These are phyloP conservation scores for Thymelicus sylvestris DNA, from an alignment of 2,888 invertebrate genomes.

Conservation along the genomic window DNA sequence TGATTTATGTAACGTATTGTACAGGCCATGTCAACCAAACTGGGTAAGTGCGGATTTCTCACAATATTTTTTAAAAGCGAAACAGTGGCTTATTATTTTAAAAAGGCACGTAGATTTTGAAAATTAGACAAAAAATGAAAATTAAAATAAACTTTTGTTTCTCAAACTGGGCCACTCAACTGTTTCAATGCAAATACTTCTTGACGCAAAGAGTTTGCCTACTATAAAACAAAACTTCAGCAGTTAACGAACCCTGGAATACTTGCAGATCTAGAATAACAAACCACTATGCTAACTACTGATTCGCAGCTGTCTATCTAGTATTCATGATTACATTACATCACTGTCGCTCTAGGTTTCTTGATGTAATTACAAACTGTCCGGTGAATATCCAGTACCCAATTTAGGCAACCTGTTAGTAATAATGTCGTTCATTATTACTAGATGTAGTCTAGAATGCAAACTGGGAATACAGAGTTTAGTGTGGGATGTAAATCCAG, in stretches of 20 bases:
- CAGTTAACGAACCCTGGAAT: not conserved
- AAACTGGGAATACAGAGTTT: slow-evolving; percentile 9
- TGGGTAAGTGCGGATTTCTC: too few relatives aligned
- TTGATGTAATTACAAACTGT: slow-evolving; percentile 47
- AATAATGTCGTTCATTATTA: slow-evolving; percentile 38
- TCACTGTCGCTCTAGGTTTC: slow-evolving; percentile 2
- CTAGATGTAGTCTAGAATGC: slow-evolving; percentile 3
- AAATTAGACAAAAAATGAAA: too few relatives aligned
- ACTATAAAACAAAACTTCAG: too few relatives aligned
- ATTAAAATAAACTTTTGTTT: too few relatives aligned
- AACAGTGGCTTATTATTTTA: too few relatives aligned
- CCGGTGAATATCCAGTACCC: slow-evolving; percentile 43
- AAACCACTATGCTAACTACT: not conserved
- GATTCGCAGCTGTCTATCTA: not conserved
- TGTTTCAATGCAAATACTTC: too few relatives aligned
- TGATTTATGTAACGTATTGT: too few relatives aligned
- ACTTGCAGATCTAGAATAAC: not conserved
- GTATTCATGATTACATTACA: slow-evolving; percentile 13
- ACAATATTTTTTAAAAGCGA: too few relatives aligned
- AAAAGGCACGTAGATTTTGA: too few relatives aligned
- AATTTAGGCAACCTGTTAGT: slow-evolving; percentile 44
- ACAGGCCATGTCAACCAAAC: too few relatives aligned
- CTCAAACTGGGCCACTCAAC: too few relatives aligned
- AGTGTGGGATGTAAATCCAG: slow-evolving; percentile 2
- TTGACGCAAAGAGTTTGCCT: too few relatives aligned